A percentile compares a stretch with the other conserved stretches of the same genome.
Conservation (phyloP, 92 coral and sea anemone species). For the Heliopora coerulea region DNA sequence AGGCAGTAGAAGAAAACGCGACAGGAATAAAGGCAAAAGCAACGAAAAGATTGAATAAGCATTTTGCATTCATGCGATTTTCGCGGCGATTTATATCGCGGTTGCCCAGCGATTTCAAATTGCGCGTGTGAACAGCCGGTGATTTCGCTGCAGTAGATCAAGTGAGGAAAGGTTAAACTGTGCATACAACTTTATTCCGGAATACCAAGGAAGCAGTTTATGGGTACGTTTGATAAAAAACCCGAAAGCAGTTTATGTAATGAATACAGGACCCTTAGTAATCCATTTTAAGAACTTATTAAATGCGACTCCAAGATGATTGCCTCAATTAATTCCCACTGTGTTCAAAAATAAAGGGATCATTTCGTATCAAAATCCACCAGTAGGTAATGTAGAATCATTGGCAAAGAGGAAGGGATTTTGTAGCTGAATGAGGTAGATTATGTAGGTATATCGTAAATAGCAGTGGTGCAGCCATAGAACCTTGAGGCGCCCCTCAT, state of each 20-base stretch:
- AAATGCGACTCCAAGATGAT: too few species aligned
- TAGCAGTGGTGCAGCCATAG: background rate
- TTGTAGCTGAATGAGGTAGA: background rate
- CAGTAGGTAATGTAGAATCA: background rate
- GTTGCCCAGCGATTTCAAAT: too few species aligned
- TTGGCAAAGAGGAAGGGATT: background rate
- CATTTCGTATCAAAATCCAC: background rate
- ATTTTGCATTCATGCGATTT: too few species aligned
- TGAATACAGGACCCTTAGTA: too few species aligned
- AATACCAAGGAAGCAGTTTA: background rate
- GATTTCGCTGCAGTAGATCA: background rate
- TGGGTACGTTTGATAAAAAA: constrained; percentile 1
- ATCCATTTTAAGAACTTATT: too few species aligned
- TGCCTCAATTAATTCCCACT: too few species aligned
- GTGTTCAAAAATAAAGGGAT: background rate
- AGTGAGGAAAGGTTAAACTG: background rate
- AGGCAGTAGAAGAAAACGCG: too few species aligned
- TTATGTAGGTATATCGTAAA: background rate
- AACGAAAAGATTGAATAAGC: too few species aligned
- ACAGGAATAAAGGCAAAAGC: too few species aligned
- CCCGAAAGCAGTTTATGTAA: background rate
- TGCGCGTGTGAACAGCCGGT: too few species aligned
- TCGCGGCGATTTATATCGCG: too few species aligned
- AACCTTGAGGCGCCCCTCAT: too few species aligned
- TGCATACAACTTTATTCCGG: background rate